Evolutionary conservation across 2,113 vertebrate genomes (phyloP), one percentile per base, ranked within the genome.

Genomic region (Hippocampus zosterae): DNA sequence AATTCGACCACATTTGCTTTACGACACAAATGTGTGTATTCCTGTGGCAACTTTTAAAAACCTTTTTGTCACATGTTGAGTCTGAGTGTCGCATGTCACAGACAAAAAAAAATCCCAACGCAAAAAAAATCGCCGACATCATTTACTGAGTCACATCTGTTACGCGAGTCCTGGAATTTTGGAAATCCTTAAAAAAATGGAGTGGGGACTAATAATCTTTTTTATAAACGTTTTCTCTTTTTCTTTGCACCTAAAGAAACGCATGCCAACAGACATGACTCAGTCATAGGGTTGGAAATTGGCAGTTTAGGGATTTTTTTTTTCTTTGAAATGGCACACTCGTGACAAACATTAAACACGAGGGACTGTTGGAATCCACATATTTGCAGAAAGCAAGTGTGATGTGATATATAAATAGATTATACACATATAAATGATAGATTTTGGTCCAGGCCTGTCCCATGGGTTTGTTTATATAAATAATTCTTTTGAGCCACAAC

Each of bases 21-120:
- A 69, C 73, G 77, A 72, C 68, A 72, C 74, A 86, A 84, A 86
- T 42, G 70, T 1, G 83, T 88, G 70, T 81, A 86, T 88, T 88
- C 82, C 86, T 79, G 75, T 59, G 80, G 83, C 80, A 23, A 55
- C 18, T 0, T 18, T 19, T 18, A 77, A 80, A 79, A 29, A 63
- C 25, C 50, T 1, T 52, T 9, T 16, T 60, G 74, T 87, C 85
- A 86, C 56, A 2, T 64, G 82, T 75, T 74, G 68, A 74, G 71
- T 80, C 66, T 77, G 55, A 55, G 61, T 59, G 57, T 37, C 4
- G 11, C 19, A 59, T 69, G 33, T 37, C 78, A 81, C 44, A 74
- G 75, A 72, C 75, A n/a, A 60, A 60, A 60, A 59, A 60, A 79
- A 76, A 76, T 85, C 72, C 76, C 25, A 55, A 69, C 5, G 12